phyloP scores from a whole-genome alignment of 2,113 vertebrate genomes.

The Microcebus griseorufus region DNA sequence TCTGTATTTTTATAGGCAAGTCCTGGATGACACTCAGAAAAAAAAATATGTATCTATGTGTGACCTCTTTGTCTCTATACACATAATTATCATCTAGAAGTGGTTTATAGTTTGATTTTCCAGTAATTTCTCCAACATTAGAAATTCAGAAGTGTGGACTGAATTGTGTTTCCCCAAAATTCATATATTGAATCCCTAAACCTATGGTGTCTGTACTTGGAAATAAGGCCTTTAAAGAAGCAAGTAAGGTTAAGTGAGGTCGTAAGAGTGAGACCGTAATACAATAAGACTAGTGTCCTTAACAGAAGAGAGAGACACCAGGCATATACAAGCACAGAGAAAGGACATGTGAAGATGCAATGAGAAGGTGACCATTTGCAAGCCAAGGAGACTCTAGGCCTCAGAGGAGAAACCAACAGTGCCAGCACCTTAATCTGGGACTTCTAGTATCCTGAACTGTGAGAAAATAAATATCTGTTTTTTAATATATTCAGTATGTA shows the following conservation, averaged over 20 bases:
- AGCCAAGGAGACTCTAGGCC: neutral
- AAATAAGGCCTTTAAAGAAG: neutral
- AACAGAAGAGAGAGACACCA: neutral
- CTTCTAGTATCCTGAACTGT: neutral
- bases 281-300: neutral
- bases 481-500: neutral
- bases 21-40: no score
- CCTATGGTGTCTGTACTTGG: neutral
- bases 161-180: neutral
- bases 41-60: no score
- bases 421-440: neutral
- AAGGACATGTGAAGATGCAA: neutral
- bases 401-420: neutral
- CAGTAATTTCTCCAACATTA: neutral
- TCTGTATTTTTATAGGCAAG: no score
- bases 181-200: no score
- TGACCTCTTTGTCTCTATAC: no score
- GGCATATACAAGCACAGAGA: accelerated
- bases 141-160: neutral
- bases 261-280: accelerated
- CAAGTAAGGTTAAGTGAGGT: neutral
- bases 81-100: no score
- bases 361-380: neutral
- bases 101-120: neutral
- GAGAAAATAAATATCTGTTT: neutral